Evolutionary conservation across 2,888 invertebrate species (phyloP).

Genomic region (Pristionchus arcanus): DNA sequence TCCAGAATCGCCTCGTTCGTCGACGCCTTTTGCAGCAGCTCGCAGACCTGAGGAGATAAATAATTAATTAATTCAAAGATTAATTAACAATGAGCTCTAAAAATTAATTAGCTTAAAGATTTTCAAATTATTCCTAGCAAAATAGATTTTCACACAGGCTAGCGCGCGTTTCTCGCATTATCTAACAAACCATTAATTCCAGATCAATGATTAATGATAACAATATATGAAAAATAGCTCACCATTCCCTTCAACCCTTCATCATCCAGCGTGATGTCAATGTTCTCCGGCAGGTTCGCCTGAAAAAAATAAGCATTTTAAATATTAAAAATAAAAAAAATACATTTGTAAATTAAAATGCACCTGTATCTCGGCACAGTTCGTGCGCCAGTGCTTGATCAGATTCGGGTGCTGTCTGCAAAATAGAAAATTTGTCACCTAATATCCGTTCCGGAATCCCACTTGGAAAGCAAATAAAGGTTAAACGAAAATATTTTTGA

Average conservation of each 20-base stretch:
- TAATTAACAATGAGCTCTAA: no score
- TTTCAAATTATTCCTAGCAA: no score
- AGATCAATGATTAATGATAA: no score
- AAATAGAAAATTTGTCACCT: background rate
- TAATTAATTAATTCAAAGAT: background rate
- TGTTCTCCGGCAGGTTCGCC: slow-evolving; percentile 66
- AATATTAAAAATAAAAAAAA: no score
- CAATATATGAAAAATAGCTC: no score
- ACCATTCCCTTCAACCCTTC: slow-evolving; percentile 64
- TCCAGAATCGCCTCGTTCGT: slow-evolving; percentile 53
- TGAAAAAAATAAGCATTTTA: no score
- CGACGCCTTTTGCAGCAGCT: slow-evolving; percentile 62
- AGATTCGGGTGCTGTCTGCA: slow-evolving; percentile 67
- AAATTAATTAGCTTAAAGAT: background rate
- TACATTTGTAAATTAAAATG: no score
- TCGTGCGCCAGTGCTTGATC: slow-evolving; percentile 71
- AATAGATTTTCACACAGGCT: no score
- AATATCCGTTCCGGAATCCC: no score
- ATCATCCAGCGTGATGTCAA: slow-evolving; percentile 69
- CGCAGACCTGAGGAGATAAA: slow-evolving; percentile 36
- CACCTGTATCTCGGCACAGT: slow-evolving; percentile 68
- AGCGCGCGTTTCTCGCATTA: no score
- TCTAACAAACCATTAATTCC: no score
- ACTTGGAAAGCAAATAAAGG: no score
- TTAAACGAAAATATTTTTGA: background rate